phyloP scores from a whole-genome alignment of 2,888 invertebrate species.

The Tenthredo notha region DNA sequence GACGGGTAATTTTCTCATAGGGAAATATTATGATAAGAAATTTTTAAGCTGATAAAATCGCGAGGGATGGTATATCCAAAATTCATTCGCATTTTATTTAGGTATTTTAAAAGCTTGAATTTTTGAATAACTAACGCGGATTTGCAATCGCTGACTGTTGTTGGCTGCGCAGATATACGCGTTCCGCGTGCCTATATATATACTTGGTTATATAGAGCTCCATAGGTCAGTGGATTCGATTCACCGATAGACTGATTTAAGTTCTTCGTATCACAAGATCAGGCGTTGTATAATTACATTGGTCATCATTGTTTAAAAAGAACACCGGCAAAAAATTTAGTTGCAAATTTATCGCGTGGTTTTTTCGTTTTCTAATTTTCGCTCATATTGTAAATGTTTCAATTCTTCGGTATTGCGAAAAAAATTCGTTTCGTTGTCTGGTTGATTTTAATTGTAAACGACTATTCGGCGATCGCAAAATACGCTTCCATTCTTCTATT shows the following conservation, averaged over 20 bases:
- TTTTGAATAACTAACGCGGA: conserved; percentile 16
- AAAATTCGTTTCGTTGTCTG: background rate
- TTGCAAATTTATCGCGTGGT: background rate
- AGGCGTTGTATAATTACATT: conserved; percentile 40
- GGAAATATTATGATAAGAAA: too few relatives aligned
- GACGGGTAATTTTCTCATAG: background rate
- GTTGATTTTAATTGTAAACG: background rate
- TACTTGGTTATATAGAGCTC: conserved; percentile 15
- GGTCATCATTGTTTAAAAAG: conserved; percentile 35
- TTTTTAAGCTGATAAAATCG: background rate
- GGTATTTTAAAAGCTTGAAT: background rate
- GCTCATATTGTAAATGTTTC: background rate
- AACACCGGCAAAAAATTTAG: conserved; percentile 31
- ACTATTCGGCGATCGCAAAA: background rate
- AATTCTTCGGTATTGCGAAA: background rate
- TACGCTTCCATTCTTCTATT: conserved; percentile 13
- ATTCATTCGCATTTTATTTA: background rate
- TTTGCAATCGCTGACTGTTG: conserved; percentile 19
- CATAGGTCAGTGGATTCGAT: conserved; percentile 48
- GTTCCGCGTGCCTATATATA: conserved; percentile 2
- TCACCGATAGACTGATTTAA: conserved; percentile 36
- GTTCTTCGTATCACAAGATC: conserved; percentile 16
- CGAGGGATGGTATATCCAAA: background rate
- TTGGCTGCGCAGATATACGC: conserved; percentile 21
- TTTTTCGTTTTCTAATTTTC: background rate